Evolutionary conservation across 1,140 invertebrate genomes (phyloP), one percentile per base, ranked within the genome.

Genomic region (Platyura marginata): DNA sequence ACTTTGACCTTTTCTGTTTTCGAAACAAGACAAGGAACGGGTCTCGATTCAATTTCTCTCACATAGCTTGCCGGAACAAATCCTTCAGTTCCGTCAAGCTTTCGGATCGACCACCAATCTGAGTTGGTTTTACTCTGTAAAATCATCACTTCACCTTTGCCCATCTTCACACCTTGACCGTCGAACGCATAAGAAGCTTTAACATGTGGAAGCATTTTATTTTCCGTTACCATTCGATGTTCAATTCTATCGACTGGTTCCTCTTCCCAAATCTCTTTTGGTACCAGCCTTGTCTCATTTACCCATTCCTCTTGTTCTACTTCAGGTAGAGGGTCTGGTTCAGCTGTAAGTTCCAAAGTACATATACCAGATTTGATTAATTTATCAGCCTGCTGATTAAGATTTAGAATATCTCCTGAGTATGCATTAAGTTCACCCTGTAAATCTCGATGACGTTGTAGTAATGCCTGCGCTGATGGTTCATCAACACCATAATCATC

Each of bases 1-100:
- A 80, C 76, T 43, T 74, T 75, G 1, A 94, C 78, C 52, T 83
- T 86, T 50, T 91, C 81, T 0, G 82, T 77, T 46, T 81, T 79
- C 35, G 81, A 75, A 0, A 89, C 80, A 55, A 86, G 77, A 20
- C 90, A 70, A 29, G 69, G 62, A 51, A 75, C 77, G 2, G 88
- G 72, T 52, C 90, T 81, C 0, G 88, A 85, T 48, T 92, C 90
- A 36, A 95, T 77, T 63, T 96, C 89, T 21, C 81, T 75, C 0
- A 98, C 89, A 63, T 98, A 98, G 63, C 96, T 97, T 0, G 92
- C 91, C 0, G 95, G 95, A 2, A 96, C 92, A 64, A 96, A 98
- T 10, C 94, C 94, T 54, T 97, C 92, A 1, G 76, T 74, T 0
- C 91, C 84, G 54, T 90, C 88, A 0, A 75, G 72, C 66, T 93